Conservation (phyloP, 1,140 invertebrate species). For the Lepidurus apus region DNA sequence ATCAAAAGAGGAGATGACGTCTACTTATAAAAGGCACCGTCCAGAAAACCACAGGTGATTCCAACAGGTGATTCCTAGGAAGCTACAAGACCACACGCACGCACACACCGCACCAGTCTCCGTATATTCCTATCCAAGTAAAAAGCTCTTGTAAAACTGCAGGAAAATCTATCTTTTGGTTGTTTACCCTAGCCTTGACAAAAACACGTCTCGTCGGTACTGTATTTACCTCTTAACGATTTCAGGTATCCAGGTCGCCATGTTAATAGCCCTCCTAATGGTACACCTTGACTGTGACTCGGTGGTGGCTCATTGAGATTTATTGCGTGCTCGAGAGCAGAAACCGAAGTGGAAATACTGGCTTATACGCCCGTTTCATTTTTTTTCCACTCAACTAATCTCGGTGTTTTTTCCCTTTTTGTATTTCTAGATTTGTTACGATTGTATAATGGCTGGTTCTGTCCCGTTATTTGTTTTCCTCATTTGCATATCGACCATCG, state of each 20-base stretch:
- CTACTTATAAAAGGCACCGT: constrained; percentile 21
- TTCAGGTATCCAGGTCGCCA: no score
- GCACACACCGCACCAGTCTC: background rate
- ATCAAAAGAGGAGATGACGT: constrained; percentile 16
- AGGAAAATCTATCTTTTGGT: background rate
- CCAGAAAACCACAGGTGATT: constrained; percentile 19
- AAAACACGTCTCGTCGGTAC: background rate
- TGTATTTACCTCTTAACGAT: no score
- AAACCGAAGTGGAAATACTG: background rate
- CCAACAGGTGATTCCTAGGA: constrained; percentile 21
- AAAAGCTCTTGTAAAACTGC: background rate
- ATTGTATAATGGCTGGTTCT: constrained; percentile 15
- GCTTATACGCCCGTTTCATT: background rate
- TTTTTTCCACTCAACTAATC: background rate
- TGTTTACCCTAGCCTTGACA: background rate
- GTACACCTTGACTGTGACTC: no score
- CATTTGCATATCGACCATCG: constrained; percentile 14
- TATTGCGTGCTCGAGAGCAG: background rate
- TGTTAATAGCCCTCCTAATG: no score
- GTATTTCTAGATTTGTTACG: constrained; percentile 6
- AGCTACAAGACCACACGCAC: constrained; percentile 20
- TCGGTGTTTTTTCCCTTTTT: background rate
- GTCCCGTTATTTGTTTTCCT: constrained; percentile 18
- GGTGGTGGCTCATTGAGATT: no score
- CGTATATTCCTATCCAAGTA: background rate